phyloP scores from a whole-genome alignment of 2,113 vertebrate species.

The Nesoenas mayeri region DNA sequence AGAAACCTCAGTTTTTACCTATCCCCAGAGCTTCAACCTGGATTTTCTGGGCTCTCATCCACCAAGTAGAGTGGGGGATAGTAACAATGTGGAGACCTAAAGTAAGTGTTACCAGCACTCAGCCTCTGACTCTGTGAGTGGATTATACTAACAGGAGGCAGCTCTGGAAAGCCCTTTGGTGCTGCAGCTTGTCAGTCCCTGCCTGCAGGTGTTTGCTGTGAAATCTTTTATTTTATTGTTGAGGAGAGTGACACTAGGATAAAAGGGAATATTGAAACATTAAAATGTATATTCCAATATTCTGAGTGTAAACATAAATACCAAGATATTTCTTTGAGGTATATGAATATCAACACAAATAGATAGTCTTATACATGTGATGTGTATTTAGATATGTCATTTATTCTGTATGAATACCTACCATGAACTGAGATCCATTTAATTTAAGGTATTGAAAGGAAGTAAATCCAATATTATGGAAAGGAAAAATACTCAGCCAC shows the following conservation, averaged over 20 bases:
- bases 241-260: not conserved
- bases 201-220: conserved; percentile 33
- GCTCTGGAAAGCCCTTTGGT: conserved; percentile 27
- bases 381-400: not conserved
- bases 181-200: conserved; percentile 25
- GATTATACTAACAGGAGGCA: not conserved
- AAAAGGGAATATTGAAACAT: conserved; percentile 41
- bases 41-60: not conserved
- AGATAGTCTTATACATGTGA: not conserved
- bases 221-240: conserved; percentile 43
- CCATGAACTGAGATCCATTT: not conserved
- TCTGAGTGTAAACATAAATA: conserved; percentile 47
- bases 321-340: conserved; percentile 16
- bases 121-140: conserved; percentile 3
- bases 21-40: conserved; percentile 14
- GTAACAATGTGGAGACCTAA: conserved; percentile 23
- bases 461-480: not conserved
- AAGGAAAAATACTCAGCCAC: not conserved
- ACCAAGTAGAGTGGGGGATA: not conserved
- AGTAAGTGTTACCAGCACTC: conserved; percentile 12
- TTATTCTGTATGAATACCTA: not conserved
- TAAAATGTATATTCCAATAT: conserved; percentile 30
- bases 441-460: not conserved
- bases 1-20: conserved; percentile 50
- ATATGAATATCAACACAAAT: not conserved